A percentile compares a stretch with the other conserved stretches of the same genome.
phyloP scores from a whole-genome alignment of 1,140 invertebrate species.

The Grapholita molesta region DNA sequence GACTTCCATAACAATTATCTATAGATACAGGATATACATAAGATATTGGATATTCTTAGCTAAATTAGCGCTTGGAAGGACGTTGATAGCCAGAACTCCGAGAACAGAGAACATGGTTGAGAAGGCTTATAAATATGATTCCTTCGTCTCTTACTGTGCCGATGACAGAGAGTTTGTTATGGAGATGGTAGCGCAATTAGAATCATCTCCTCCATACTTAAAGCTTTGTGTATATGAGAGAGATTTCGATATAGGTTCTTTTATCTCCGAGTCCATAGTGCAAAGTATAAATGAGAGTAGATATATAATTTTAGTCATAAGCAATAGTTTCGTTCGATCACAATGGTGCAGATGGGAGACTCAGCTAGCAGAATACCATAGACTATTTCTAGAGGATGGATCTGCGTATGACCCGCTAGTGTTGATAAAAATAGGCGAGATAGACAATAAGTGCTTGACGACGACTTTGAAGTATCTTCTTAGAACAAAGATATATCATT shows the following conservation, averaged over 20 bases:
- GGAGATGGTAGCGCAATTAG: slow-evolving; percentile 78
- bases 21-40: slow-evolving; percentile 72
- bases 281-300: slow-evolving; percentile 80
- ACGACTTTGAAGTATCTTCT: slow-evolving; percentile 80
- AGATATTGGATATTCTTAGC: slow-evolving; percentile 79
- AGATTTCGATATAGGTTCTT: slow-evolving; percentile 81
- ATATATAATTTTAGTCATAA: slow-evolving; percentile 81
- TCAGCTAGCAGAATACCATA: slow-evolving; percentile 79
- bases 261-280: slow-evolving; percentile 81
- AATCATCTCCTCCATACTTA: slow-evolving; percentile 76
- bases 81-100: slow-evolving; percentile 49
- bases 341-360: slow-evolving; percentile 85
- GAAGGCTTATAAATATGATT: slow-evolving; percentile 79
- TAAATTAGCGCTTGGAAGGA: slow-evolving; percentile 68
- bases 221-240: slow-evolving; percentile 82
- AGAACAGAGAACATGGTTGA: slow-evolving; percentile 30
- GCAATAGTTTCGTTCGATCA: slow-evolving; percentile 81
- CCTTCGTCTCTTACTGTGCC: slow-evolving; percentile 83
- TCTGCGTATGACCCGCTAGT: slow-evolving; percentile 77
- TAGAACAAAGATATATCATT: slow-evolving; percentile 81
- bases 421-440: slow-evolving; percentile 79
- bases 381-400: slow-evolving; percentile 74
- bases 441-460: slow-evolving; percentile 75
- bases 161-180: slow-evolving; percentile 81
- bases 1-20: slow-evolving; percentile 39